Evolutionary conservation across 2,888 invertebrate genomes (phyloP).

Genomic region (Caenorhabditis wallacei): DNA sequence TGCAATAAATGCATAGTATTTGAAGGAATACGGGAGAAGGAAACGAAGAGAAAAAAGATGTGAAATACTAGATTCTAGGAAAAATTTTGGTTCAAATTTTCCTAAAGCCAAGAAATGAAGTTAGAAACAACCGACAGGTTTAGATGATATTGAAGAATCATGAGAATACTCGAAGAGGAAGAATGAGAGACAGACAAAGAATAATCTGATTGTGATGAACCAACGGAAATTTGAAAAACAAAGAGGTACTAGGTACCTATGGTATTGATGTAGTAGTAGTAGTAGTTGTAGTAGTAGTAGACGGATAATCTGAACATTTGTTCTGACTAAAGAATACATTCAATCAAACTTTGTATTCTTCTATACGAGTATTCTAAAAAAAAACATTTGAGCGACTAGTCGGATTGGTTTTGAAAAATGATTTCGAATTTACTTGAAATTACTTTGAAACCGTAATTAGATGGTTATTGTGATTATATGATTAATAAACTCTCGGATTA

Average conservation of each 20-base stretch:
- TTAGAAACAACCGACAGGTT: too few species aligned
- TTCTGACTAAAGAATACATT: conserved; percentile 13
- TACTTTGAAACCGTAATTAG: not conserved
- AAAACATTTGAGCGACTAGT: too few species aligned
- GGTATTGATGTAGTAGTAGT: too few species aligned
- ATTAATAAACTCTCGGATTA: too few species aligned
- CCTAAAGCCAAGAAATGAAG: too few species aligned
- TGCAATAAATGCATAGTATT: conserved; percentile 59
- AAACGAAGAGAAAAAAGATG: conserved; percentile 11
- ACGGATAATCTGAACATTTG: conserved; percentile 16
- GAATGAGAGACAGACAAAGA: too few species aligned
- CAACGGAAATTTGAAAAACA: conserved; percentile 1
- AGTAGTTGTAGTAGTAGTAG: too few species aligned
- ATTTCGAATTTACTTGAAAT: not conserved
- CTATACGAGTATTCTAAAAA: not conserved
- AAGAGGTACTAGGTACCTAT: too few species aligned
- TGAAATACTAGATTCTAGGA: conserved; percentile 8
- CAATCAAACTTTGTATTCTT: not conserved
- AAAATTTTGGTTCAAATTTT: not conserved
- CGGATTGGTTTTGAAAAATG: not conserved
- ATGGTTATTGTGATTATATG: too few species aligned
- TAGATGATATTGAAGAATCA: too few species aligned
- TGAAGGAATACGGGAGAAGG: conserved; percentile 6
- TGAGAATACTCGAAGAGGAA: too few species aligned
- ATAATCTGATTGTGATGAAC: too few species aligned